Percentiles rank a stretch among this genome's conserved stretches.
phyloP scores from a whole-genome alignment of 2,888 invertebrate species.

The Callosobruchus maculatus region DNA sequence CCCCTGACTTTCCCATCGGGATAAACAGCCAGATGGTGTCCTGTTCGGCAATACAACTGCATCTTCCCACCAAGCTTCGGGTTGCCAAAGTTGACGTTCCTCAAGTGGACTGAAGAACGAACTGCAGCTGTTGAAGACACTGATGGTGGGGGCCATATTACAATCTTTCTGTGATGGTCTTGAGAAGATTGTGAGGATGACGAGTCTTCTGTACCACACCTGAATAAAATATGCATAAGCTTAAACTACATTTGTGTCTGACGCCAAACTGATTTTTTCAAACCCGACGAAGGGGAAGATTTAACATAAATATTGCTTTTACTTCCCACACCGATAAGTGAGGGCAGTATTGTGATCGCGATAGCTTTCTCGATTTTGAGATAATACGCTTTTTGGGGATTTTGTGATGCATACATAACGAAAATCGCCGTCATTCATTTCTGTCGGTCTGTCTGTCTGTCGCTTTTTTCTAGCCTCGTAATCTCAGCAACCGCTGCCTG shows the following conservation, averaged over 20 bases:
- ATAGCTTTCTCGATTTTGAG: no score
- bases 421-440: no score
- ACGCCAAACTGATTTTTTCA: not conserved
- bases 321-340: no score
- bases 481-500: no score
- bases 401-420: no score
- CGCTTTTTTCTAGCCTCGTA: no score
- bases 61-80: conserved; percentile 51
- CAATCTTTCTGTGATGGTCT: conserved; percentile 23
- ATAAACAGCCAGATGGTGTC: conserved; percentile 54
- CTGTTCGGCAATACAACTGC: conserved; percentile 56
- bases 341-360: no score
- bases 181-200: not conserved
- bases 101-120: not conserved
- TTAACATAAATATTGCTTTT: no score
- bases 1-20: conserved; percentile 54
- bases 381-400: no score
- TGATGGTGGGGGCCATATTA: conserved; percentile 35
- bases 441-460: no score
- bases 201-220: conserved; percentile 11
- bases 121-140: not conserved
- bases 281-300: not conserved
- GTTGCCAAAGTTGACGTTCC: conserved; percentile 35
- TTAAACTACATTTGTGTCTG: not conserved
- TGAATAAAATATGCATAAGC: not conserved